Evolutionary conservation across 1,140 invertebrate species (phyloP).

Genomic region (Asbolus verrucosus): DNA sequence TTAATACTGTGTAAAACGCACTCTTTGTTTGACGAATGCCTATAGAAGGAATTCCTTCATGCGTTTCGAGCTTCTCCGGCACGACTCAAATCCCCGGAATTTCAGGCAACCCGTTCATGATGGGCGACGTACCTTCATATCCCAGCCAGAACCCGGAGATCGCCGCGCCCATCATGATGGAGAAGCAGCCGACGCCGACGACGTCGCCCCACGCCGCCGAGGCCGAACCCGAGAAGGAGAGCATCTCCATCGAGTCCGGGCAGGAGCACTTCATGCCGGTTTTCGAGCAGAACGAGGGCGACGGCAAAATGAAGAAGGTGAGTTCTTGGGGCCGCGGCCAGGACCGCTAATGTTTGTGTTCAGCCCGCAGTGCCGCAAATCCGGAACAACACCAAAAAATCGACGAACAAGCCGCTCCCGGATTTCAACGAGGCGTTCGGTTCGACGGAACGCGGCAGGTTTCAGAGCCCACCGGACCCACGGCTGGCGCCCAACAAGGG

Average conservation of each 20-base stretch:
- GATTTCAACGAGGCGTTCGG: constrained; percentile 75
- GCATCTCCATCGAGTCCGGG: too few species aligned
- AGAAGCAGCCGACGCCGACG: constrained; percentile 40
- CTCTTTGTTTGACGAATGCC: too few species aligned
- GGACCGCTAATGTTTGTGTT: constrained; percentile 1
- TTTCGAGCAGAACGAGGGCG: constrained; percentile 53
- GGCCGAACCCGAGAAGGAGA: constrained; percentile 3
- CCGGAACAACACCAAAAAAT: constrained; percentile 31
- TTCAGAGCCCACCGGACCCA: constrained; percentile 63
- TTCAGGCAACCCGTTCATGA: constrained; percentile 49
- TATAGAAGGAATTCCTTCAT: too few species aligned
- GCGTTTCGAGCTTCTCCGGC: too few species aligned
- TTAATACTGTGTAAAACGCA: too few species aligned
- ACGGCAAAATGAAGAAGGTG: constrained; percentile 52
- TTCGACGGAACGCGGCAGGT: constrained; percentile 72
- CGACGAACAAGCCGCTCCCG: constrained; percentile 66
- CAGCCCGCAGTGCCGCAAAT: not conserved
- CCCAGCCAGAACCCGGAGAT: constrained; percentile 20
- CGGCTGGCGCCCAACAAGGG: constrained; percentile 57
- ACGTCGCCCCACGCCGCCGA: not conserved
- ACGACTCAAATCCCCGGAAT: too few species aligned
- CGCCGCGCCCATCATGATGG: constrained; percentile 42
- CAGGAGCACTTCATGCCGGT: constrained; percentile 48
- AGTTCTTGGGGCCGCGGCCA: not conserved
- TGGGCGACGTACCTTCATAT: constrained; percentile 42